Percentiles rank a stretch among this genome's conserved stretches.
phyloP scores from a whole-genome alignment of 2,113 vertebrate species.

The Gasterosteus aculeatus region DNA sequence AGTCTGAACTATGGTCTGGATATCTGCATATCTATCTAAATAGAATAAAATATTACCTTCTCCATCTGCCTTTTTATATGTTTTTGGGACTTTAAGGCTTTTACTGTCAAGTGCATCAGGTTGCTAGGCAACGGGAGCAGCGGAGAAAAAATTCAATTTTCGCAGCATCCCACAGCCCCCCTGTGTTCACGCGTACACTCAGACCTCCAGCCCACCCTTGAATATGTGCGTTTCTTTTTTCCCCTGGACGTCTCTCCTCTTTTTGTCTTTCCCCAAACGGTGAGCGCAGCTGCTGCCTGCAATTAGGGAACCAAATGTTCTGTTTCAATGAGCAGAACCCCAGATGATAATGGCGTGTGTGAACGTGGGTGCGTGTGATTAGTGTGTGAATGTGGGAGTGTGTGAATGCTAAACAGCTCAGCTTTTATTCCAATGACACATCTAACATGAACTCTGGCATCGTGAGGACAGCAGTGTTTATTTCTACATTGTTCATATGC shows the following conservation, averaged over 20 bases:
- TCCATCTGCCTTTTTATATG: too few relatives aligned
- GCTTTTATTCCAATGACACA: constrained; percentile 10
- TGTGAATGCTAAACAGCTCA: constrained; percentile 44
- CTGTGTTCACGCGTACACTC: too few relatives aligned
- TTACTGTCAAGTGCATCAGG: too few relatives aligned
- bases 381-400: constrained; percentile 22
- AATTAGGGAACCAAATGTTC: constrained; percentile 37
- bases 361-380: constrained; percentile 1
- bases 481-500: not conserved
- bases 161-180: too few relatives aligned
- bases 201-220: too few relatives aligned
- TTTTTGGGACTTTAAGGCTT: too few relatives aligned
- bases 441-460: not conserved
- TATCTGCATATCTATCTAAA: too few relatives aligned
- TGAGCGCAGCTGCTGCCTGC: constrained; percentile 18
- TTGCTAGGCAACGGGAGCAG: too few relatives aligned
- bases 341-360: constrained; percentile 9
- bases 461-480: not conserved
- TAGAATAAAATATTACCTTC: too few relatives aligned
- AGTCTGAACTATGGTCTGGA: too few relatives aligned
- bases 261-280: constrained; percentile 31
- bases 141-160: too few relatives aligned
- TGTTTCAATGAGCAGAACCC: constrained; percentile 20
- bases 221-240: not conserved
- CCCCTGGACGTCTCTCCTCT: not conserved